Percentiles rank a stretch among this genome's conserved stretches.
These are phyloP conservation scores for Drosophila mimica DNA, from an alignment of 2,888 invertebrate genomes.

Conservation along the genomic window DNA sequence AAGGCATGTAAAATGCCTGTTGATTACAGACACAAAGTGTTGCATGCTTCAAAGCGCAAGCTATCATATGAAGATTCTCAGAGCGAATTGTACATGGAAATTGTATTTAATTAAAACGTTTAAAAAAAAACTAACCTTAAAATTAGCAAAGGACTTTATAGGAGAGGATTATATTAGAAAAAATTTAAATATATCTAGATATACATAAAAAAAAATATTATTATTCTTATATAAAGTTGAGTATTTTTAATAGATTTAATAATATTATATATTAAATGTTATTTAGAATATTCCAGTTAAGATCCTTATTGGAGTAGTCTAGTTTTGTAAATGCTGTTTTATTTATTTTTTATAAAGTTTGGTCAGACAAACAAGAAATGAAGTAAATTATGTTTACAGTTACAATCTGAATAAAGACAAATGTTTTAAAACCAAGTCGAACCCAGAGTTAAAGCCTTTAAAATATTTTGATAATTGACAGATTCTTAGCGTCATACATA, in stretches of 20 bases:
- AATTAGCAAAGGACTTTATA: not conserved
- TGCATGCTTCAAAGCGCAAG: conserved; percentile 28
- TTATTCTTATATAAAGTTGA: not conserved
- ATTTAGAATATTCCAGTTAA: not conserved
- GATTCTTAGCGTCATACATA: no score
- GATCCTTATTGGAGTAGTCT: not conserved
- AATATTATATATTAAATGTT: not conserved
- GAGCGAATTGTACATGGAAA: not conserved
- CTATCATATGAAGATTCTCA: not conserved
- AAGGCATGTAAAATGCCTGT: conserved; percentile 42
- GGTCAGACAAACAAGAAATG: no score
- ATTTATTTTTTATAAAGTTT: not conserved
- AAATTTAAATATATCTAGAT: no score
- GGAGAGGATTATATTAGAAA: not conserved
- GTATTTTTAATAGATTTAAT: not conserved
- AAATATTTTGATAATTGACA: no score
- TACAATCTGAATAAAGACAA: not conserved
- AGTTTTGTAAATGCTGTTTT: not conserved
- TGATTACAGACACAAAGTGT: conserved; percentile 54
- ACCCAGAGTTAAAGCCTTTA: not conserved
- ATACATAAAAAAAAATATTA: not conserved
- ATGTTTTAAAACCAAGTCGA: not conserved
- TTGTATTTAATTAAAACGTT: not conserved
- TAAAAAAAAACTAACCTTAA: not conserved
- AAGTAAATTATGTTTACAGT: not conserved